Evolutionary conservation across 2,797 vertebrate species (phyloP), one percentile per base, ranked within the genome.

Genomic region (Lithobates pipiens): DNA sequence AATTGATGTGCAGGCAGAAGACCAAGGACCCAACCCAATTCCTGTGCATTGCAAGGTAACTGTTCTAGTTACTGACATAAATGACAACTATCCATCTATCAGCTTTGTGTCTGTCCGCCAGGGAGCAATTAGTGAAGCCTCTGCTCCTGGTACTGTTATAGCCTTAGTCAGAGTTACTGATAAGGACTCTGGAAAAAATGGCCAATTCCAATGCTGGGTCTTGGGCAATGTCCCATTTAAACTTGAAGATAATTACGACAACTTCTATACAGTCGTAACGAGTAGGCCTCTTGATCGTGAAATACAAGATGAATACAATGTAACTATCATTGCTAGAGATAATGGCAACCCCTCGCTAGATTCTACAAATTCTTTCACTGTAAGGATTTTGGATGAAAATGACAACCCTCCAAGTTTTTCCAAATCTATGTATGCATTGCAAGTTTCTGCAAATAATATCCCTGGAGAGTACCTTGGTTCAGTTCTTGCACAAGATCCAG

Each of bases 21-120:
- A 99, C 93, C 90, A 99, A 86, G 98, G 98, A 21, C 98, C 98
- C 76, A 99, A 99, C 93, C 97, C 98, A 54, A 98, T 99, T 84
- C 98, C 98, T 0, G 98, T 98, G 82, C 98, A 99, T 92, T 99
- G 98, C 95, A 99, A 99, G 93, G 97, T 99, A 90, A 98, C 97
- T 0, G 98, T 99, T 80, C 96, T 97, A 92, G 96, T 99, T 86
- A 91, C 98, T 0, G 98, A 99, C 92, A 97, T 95, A 86, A 99
- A 99, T 65, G 98, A 99, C 95, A 99, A 99, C 86, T 98, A 96
- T 75, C 98, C 98, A 46, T 95, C 95, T 87, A 98, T 99, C 88
- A 96, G 97, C 88, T 98, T 99, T 90, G 98, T 99, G 88, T 99
- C 98, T 0, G 98, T 99, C 90, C 95, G 97, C 90, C 98, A 99